Percentiles rank a stretch among this genome's conserved stretches.
phyloP scores from a whole-genome alignment of 2,888 invertebrate species.

The Adineta ricciae region DNA sequence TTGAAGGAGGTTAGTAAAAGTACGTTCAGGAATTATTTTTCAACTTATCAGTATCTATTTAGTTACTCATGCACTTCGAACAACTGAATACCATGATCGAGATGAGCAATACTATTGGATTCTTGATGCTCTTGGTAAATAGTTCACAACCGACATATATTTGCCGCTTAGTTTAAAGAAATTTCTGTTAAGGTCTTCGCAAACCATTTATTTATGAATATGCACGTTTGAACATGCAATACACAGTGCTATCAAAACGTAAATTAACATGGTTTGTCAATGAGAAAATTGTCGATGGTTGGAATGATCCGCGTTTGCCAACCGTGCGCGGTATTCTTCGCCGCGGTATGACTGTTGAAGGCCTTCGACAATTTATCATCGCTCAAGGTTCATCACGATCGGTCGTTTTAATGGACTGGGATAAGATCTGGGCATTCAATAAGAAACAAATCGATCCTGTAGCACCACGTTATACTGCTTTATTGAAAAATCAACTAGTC shows the following conservation, averaged over 20 bases:
- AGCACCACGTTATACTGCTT: slow-evolving; percentile 79
- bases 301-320: slow-evolving; percentile 98
- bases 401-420: slow-evolving; percentile 99
- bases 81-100: slow-evolving; percentile 89
- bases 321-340: slow-evolving; percentile 90
- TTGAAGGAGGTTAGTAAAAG: slow-evolving; percentile 60
- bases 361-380: slow-evolving; percentile 85
- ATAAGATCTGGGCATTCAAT: slow-evolving; percentile 98
- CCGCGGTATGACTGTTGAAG: slow-evolving; percentile 92
- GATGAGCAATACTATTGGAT: slow-evolving; percentile 94
- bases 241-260: slow-evolving; percentile 91
- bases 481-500: slow-evolving; percentile 57
- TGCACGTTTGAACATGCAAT: slow-evolving; percentile 87
- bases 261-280: slow-evolving; percentile 96
- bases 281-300: slow-evolving; percentile 83
- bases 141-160: too few relatives aligned
- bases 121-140: slow-evolving; percentile 45
- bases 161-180: too few relatives aligned
- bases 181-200: slow-evolving; percentile 50
- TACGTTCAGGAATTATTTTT: background rate
- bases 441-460: slow-evolving; percentile 95
- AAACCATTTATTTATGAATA: slow-evolving; percentile 93
- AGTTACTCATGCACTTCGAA: slow-evolving; percentile 89
- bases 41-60: background rate
- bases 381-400: slow-evolving; percentile 90